These are phyloP conservation scores for Uloborus diversus DNA, from an alignment of 1,140 invertebrate species.

Conservation along the genomic window DNA sequence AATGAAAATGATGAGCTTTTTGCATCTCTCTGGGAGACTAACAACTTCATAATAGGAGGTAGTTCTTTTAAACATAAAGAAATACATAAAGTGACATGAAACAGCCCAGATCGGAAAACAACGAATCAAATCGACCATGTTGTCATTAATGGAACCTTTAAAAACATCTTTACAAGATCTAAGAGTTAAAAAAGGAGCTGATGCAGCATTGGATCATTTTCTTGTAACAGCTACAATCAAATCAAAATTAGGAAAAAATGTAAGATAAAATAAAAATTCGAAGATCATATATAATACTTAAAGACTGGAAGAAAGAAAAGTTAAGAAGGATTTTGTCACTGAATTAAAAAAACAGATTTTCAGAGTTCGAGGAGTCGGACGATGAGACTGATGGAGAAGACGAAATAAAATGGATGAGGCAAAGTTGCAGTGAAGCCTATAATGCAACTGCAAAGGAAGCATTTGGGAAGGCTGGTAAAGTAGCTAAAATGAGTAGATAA, in stretches of 20 bases:
- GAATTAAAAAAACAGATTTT: background rate
- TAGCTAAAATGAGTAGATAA: too few relatives aligned
- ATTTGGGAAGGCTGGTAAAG: background rate
- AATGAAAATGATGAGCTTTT: conserved; percentile 17
- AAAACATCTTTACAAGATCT: background rate
- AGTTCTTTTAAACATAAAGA: too few relatives aligned
- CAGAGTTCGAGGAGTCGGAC: background rate
- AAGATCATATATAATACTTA: background rate
- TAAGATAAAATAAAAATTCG: background rate
- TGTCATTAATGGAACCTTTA: background rate
- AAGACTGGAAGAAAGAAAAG: background rate
- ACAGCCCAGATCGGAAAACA: background rate
- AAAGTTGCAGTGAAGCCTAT: background rate
- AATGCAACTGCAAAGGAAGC: too few relatives aligned
- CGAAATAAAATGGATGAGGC: too few relatives aligned
- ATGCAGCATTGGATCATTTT: conserved; percentile 2
- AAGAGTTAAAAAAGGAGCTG: too few relatives aligned
- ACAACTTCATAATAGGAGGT: conserved; percentile 4
- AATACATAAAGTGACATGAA: background rate
- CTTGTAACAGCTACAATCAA: background rate
- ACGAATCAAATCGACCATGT: too few relatives aligned
- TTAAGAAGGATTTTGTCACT: background rate
- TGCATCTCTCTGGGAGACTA: background rate
- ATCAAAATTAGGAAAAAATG: background rate
- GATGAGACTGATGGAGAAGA: background rate